Conservation (phyloP, 2,113 vertebrate species). For the Thermophis baileyi region DNA sequence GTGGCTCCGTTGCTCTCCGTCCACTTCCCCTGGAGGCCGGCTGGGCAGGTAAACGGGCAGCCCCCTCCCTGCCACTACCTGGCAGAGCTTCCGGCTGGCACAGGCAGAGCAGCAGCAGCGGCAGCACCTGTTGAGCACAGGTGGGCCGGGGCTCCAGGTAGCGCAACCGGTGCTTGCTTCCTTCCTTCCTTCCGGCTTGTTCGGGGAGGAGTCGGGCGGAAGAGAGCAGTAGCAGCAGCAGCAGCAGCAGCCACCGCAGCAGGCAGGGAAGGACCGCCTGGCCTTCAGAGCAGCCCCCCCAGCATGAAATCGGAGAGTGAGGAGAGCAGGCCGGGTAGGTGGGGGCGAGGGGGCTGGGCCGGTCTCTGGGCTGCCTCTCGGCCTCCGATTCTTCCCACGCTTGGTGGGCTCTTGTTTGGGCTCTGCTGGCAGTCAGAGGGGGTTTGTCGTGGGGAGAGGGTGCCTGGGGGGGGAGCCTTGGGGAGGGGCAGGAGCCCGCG, state of each 20-base stretch:
- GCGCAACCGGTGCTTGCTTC: conserved; percentile 37
- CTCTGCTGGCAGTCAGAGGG: not conserved
- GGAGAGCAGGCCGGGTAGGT: conserved; percentile 71
- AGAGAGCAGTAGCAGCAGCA: not conserved
- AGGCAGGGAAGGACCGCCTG: not conserved
- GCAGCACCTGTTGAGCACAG: conserved; percentile 32
- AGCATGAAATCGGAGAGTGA: conserved; percentile 73
- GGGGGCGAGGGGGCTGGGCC: not conserved
- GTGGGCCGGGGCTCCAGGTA: conserved; percentile 56
- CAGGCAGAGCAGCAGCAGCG: not conserved
- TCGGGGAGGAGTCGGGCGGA: conserved; percentile 39
- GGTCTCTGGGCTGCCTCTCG: not conserved
- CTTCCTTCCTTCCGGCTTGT: conserved; percentile 33
- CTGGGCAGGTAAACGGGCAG: not conserved
- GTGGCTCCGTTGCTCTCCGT: not conserved
- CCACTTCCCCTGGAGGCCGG: not conserved
- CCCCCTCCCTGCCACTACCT: not conserved
- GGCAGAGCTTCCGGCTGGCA: not conserved
- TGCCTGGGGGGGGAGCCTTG: not conserved
- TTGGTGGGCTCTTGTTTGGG: not conserved
- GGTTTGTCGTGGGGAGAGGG: not conserved
- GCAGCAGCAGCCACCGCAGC: not conserved
- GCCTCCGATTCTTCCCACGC: not conserved
- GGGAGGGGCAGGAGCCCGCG: not conserved
- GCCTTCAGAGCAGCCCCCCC: not conserved